Base-by-base conservation (phyloP, 2,113 vertebrate genomes). In the Vanacampus margaritifer region DNA sequence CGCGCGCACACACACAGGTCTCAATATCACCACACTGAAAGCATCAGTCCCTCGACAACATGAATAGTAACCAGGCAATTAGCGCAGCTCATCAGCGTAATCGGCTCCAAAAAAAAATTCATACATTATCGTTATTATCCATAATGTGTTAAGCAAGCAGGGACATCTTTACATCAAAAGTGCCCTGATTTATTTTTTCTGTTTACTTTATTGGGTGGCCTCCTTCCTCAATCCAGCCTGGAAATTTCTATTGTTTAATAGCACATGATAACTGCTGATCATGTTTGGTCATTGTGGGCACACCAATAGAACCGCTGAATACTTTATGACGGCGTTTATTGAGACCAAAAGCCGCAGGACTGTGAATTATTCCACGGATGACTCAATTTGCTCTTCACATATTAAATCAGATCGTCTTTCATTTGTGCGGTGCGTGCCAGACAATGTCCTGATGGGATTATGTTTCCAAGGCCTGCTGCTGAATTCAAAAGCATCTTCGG, bases 41-140 rank as follows among this genome's bases (percentile, higher is more conserved):
- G 69, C 72, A 51, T 67, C 66, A 79, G 61, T 71, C 84, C 84
- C 86, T 75, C 76, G 87, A 88, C 75, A 7, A 41, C 79, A 86
- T 88, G 75, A 87, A 91, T 88, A 87, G 81, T 71, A 88, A 90
- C 72, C 71, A 83, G 78, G 84, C 89, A 87, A 88, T 89, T 90
- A 90, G 66, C 59, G 43, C 51, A 75, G 81, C 75, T 89, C 86
- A 85, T 88, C 85, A 86, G 78, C 79, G 76, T 83, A 89, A 88
- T 86, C 81, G 78, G 69, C 69, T 51, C 67, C 50, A 76, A 46
- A n/a, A 46, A n/a, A 74, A 36, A 65, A 68, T 65, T 74, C 77
- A 87, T 90, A 81, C 61, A 80, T 69, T 60, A 74, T 75, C 81
- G 79, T 81, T 85, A 48, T 75, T 82, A 41, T 84, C 57, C 74